These are phyloP conservation scores for Eurypyga helias DNA, from an alignment of 2,113 vertebrate species.

Conservation along the genomic window DNA sequence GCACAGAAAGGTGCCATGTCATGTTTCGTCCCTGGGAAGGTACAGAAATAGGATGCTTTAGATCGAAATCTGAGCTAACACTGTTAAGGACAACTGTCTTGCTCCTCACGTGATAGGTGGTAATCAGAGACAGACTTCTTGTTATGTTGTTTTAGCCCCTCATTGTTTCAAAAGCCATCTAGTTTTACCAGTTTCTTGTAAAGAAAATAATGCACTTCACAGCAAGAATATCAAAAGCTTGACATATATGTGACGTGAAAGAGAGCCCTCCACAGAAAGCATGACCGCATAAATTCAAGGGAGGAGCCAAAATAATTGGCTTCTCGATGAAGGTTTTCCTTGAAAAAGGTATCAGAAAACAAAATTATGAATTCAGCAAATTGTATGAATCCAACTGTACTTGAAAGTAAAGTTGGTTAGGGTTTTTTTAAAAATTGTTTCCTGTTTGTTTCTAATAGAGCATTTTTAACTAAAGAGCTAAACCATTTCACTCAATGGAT, in stretches of 20 bases:
- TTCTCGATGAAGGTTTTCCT: no score
- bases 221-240: background rate
- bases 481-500: background rate
- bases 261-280: background rate
- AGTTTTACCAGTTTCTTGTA: background rate
- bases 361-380: background rate
- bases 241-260: background rate
- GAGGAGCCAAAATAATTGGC: no score
- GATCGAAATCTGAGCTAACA: background rate
- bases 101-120: background rate
- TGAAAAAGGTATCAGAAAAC: no score
- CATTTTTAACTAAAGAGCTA: background rate
- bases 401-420: background rate
- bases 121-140: background rate
- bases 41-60: background rate
- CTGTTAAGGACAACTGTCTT: background rate
- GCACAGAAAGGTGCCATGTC: background rate
- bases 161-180: background rate
- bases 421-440: background rate
- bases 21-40: background rate
- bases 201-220: background rate
- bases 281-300: background rate
- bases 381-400: rapidly evolving
- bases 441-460: background rate
- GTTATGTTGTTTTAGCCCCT: background rate